Evolutionary conservation across 2,888 invertebrate genomes (phyloP).

Genomic region (Venustoraphidia nigricollis): DNA sequence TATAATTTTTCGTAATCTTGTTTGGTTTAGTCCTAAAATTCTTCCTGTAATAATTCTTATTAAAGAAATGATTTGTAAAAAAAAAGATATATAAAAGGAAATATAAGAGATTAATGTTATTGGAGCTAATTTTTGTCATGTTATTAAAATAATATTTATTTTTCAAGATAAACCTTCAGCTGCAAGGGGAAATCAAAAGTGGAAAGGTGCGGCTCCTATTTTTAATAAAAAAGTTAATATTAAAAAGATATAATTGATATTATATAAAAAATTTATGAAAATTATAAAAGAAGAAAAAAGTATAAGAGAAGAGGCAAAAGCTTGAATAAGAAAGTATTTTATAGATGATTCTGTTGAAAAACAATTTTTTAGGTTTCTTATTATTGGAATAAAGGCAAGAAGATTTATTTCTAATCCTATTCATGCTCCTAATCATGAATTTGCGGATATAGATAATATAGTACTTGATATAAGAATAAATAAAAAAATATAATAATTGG

Average conservation of each 20-base stretch:
- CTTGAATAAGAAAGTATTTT: constrained; percentile 44
- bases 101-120: constrained; percentile 36
- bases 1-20: constrained; percentile 39
- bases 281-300: constrained; percentile 30
- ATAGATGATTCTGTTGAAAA: constrained; percentile 35
- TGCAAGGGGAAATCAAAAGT: constrained; percentile 43
- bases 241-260: constrained; percentile 13
- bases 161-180: constrained; percentile 40
- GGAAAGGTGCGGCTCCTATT: constrained; percentile 40
- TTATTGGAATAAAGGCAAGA: constrained; percentile 41
- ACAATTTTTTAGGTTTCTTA: constrained; percentile 33
- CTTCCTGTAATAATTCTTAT: constrained; percentile 32
- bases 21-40: constrained; percentile 37
- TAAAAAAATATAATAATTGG: constrained; percentile 31
- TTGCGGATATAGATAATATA: constrained; percentile 32
- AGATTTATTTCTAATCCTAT: constrained; percentile 48
- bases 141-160: constrained; percentile 38
- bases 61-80: constrained; percentile 25
- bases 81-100: constrained; percentile 22
- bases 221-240: constrained; percentile 31
- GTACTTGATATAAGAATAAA: constrained; percentile 34
- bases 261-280: constrained; percentile 17
- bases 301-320: constrained; percentile 38
- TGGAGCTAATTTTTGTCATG: constrained; percentile 49
- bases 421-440: constrained; percentile 34